Percentiles rank a stretch among this genome's conserved stretches.
Conservation (phyloP, 2,797 vertebrate genomes). For the Hemibagrus guttatus region DNA sequence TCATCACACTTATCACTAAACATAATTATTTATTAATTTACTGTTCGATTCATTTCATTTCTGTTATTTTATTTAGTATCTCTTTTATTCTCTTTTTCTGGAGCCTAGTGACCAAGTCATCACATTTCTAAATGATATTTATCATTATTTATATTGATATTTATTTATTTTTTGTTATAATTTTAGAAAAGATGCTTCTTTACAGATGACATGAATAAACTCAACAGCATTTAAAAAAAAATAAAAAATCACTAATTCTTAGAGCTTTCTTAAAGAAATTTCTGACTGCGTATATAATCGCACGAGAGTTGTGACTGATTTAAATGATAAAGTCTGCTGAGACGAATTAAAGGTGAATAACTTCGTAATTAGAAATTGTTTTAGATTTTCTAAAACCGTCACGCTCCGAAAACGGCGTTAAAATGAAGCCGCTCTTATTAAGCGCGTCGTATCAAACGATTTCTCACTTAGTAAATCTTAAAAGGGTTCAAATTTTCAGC, state of each 20-base stretch:
- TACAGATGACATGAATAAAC: background rate
- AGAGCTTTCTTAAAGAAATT: background rate
- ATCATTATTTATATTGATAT: no score
- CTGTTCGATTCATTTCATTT: no score
- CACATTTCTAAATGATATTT: no score
- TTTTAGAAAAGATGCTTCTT: background rate
- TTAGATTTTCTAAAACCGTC: background rate
- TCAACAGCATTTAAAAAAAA: background rate
- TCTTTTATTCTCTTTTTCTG: no score
- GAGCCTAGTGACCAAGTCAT: background rate
- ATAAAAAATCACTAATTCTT: no score
- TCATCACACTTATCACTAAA: no score
- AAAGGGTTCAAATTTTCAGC: background rate
- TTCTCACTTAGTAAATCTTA: background rate
- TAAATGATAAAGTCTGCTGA: background rate
- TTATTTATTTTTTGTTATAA: no score
- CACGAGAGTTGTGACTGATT: background rate
- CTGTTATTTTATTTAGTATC: no score
- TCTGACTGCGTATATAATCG: background rate
- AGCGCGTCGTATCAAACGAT: background rate
- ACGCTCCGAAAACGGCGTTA: background rate
- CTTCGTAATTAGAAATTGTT: background rate
- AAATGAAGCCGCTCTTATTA: background rate
- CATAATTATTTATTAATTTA: background rate
- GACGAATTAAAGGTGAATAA: background rate